Base-by-base conservation (phyloP, 2,888 invertebrate species). In the Microctonus brassicae region DNA sequence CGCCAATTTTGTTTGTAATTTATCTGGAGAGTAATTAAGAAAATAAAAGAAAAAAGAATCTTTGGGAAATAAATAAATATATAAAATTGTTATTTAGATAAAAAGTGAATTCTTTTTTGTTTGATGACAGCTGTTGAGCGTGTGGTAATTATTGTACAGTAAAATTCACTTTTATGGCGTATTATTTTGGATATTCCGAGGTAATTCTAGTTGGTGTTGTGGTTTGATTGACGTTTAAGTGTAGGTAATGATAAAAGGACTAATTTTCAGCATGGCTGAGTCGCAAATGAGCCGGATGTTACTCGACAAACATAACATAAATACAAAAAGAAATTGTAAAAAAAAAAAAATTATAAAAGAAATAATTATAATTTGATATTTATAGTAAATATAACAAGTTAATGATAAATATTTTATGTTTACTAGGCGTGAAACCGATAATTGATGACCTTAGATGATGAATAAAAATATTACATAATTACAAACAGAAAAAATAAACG, bases 141-240 rank as follows among this genome's bases (percentile, higher is more conserved):
- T 60, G 66, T 64, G 76, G 72, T 74, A 80, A 81, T 81, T 79
- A 81, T 76, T 76, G 17, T 47, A 29, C 7, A 47, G 47, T 20
- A 58, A 73, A 78, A 79, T 81, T 79, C 76, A 77, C 74, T 79
- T 81, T 80, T 77, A 81, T 63, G 76, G 76, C 42, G 26, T 42
- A 53, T 17, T 57, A 33, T 62, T 63, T 60, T 24, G 64, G 34
- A 17, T 47, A 20, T 47, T 17, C 47, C 17, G 17, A n/a, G 47
- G 47, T 47, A 47, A 64, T 20, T 42, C 13, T 62, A 60, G 26
- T 53, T 65, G 52, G 53, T 70, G 66, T 64, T 58, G 68, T 17
- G 58, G 55, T 64, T 69, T 68, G 72, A 72, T 74, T 75, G 76
- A 62, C 73, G 73, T 55, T 68, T 47, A 69, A 26, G 53, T 60